Percentiles rank a stretch among this genome's conserved stretches.
phyloP scores from a whole-genome alignment of 2,797 vertebrate species.

The Xiphophorus birchmanni region DNA sequence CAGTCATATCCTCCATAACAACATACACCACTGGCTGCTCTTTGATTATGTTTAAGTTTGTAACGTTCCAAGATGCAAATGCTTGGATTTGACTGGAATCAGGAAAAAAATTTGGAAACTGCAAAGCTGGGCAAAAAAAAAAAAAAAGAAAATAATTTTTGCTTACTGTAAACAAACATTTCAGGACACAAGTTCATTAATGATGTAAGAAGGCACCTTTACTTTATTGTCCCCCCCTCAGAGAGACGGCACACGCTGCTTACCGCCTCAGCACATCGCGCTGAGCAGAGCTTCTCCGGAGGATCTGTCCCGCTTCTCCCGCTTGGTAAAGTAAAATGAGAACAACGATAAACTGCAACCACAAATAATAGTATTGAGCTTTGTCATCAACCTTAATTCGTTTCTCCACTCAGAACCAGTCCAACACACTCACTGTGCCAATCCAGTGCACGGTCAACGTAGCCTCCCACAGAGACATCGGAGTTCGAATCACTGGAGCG shows the following conservation, averaged over 20 bases:
- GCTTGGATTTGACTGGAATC: background rate
- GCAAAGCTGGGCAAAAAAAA: background rate
- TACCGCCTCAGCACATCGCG: constrained; percentile 79
- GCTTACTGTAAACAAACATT: background rate
- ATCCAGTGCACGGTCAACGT: constrained; percentile 87
- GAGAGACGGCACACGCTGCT: constrained; percentile 80
- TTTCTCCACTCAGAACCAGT: constrained; percentile 85
- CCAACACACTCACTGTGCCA: constrained; percentile 87
- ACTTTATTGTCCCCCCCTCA: constrained; percentile 45
- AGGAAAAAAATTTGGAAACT: background rate
- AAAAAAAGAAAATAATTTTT: background rate
- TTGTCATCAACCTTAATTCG: background rate
- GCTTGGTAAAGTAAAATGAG: constrained; percentile 82
- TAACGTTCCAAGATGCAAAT: background rate
- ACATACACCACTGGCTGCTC: background rate
- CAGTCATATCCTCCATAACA: background rate
- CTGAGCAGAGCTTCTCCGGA: constrained; percentile 83
- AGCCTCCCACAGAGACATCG: constrained; percentile 83
- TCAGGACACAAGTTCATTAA: background rate
- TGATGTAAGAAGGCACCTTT: constrained; percentile 1
- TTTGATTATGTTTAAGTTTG: background rate
- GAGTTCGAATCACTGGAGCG: constrained; percentile 81
- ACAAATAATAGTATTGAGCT: background rate
- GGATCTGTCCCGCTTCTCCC: constrained; percentile 85
- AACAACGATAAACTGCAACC: background rate